Conservation (phyloP, 2,888 invertebrate genomes). For the Luperina testacea region DNA sequence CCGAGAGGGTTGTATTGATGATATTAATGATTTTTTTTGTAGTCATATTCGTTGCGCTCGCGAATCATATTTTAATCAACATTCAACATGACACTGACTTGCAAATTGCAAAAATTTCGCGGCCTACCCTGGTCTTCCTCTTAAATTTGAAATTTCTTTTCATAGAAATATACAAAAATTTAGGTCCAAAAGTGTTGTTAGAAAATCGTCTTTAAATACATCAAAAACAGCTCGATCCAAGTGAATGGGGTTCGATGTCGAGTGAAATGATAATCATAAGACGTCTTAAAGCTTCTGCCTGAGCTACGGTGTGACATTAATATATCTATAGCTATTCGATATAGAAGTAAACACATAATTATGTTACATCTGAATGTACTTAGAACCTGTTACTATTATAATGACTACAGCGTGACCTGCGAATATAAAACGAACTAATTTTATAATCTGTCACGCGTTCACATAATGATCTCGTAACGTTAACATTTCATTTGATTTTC, state of each 20-base stretch:
- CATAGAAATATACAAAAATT: slow-evolving; percentile 76
- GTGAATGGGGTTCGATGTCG: slow-evolving; percentile 62
- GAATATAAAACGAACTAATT: slow-evolving; percentile 67
- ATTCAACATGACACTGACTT: not conserved
- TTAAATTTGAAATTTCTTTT: slow-evolving; percentile 34
- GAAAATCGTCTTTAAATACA: slow-evolving; percentile 66
- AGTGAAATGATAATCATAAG: slow-evolving; percentile 57
- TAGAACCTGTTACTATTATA: slow-evolving; percentile 70
- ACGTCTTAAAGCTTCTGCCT: slow-evolving; percentile 54
- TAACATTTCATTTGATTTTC: slow-evolving; percentile 42
- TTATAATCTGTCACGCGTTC: slow-evolving; percentile 61
- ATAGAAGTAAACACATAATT: slow-evolving; percentile 61
- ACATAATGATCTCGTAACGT: slow-evolving; percentile 52
- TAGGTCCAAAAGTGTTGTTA: slow-evolving; percentile 70
- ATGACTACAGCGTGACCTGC: slow-evolving; percentile 79
- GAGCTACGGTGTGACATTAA: slow-evolving; percentile 55
- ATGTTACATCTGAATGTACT: slow-evolving; percentile 66
- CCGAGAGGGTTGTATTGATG: no score
- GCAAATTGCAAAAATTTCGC: not conserved
- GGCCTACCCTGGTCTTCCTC: not conserved
- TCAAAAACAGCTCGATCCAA: slow-evolving; percentile 61
- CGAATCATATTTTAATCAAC: not conserved
- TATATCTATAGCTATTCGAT: slow-evolving; percentile 61
- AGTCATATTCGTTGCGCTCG: no score
- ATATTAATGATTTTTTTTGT: no score